Evolutionary conservation across 2,113 vertebrate species (phyloP).

Genomic region (Sorex araneus): DNA sequence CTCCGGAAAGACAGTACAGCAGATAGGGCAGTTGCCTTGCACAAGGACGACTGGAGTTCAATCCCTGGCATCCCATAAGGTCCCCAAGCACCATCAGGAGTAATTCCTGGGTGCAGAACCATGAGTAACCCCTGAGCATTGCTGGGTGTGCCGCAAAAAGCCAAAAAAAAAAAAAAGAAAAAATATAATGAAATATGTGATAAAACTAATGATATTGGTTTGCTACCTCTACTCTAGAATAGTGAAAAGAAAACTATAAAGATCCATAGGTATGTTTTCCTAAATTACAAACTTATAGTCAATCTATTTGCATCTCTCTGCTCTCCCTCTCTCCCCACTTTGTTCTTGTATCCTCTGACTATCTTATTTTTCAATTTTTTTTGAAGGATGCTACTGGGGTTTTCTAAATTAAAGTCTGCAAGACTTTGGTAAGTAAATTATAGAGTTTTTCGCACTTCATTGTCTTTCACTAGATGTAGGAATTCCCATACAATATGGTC

Average conservation of each 20-base stretch:
- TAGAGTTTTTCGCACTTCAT: background rate
- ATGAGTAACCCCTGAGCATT: too few species aligned
- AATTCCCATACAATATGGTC: background rate
- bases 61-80: too few species aligned
- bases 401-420: constrained; percentile 9
- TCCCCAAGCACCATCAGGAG: too few species aligned
- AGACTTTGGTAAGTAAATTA: background rate
- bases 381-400: background rate
- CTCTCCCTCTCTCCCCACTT: background rate
- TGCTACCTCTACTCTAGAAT: background rate
- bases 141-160: too few species aligned
- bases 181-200: background rate
- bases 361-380: background rate
- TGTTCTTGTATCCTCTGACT: too few species aligned
- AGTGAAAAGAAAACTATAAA: background rate
- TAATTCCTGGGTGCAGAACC: too few species aligned
- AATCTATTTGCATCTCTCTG: background rate
- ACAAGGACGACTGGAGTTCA: too few species aligned
- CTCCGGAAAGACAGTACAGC: too few species aligned
- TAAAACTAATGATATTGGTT: background rate
- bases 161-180: too few species aligned
- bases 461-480: constrained; percentile 2
- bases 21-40: too few species aligned
- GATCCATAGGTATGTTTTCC: background rate
- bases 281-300: constrained; percentile 21